These are phyloP conservation scores for Podilymbus podiceps DNA, from an alignment of 2,113 vertebrate genomes.

Conservation along the genomic window DNA sequence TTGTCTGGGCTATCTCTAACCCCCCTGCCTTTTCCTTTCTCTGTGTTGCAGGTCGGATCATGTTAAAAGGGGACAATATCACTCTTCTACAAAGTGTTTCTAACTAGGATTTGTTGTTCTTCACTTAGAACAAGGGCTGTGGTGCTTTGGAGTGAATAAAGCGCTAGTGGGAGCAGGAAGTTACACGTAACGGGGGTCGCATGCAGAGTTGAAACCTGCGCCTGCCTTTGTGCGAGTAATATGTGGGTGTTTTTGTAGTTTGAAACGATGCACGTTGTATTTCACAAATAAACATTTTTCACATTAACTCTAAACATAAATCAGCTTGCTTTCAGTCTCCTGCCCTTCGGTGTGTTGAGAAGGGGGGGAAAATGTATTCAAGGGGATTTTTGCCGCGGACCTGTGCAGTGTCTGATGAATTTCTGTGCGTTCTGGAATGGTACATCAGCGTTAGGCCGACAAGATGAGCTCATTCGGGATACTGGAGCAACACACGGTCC, in stretches of 20 bases:
- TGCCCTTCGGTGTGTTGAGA: neutral
- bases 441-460: neutral
- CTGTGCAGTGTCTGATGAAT: neutral
- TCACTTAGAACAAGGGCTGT: fast-evolving
- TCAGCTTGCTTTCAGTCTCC: fast-evolving
- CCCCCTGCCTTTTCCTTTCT: neutral
- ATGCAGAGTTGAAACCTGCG: fast-evolving
- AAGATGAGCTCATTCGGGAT: fast-evolving
- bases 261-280: fast-evolving
- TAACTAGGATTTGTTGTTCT: conserved; percentile 68
- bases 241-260: conserved; percentile 51
- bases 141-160: neutral
- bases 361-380: neutral
- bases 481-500: fast-evolving
- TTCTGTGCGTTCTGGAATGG: neutral
- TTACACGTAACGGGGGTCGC: fast-evolving
- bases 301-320: fast-evolving
- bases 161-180: neutral
- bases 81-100: conserved; percentile 95
- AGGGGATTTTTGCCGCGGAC: fast-evolving
- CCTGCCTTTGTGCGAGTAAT: fast-evolving
- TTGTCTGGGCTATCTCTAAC: neutral
- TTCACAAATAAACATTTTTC: conserved; percentile 13
- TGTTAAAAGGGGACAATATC: conserved; percentile 99
- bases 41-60: conserved; percentile 87